A percentile compares a stretch with the other conserved stretches of the same genome.
These are phyloP conservation scores for Psittacula echo DNA, from an alignment of 2,797 vertebrate genomes.

Conservation along the genomic window DNA sequence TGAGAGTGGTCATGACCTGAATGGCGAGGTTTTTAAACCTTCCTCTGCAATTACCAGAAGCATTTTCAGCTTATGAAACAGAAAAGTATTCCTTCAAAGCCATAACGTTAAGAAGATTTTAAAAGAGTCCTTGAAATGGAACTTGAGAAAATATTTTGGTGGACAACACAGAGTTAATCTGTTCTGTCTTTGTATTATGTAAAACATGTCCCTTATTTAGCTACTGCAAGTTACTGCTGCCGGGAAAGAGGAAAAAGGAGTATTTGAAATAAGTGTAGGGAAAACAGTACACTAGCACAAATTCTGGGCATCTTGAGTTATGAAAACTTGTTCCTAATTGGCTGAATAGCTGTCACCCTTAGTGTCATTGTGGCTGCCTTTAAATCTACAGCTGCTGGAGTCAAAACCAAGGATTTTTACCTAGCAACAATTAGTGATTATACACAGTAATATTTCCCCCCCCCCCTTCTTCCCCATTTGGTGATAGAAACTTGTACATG, in stretches of 20 bases:
- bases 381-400: background rate
- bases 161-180: constrained; percentile 3
- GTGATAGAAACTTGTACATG: background rate
- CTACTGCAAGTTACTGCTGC: background rate
- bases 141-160: constrained; percentile 43
- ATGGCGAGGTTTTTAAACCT: background rate
- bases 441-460: background rate
- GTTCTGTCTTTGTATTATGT: constrained; percentile 5
- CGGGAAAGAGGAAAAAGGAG: background rate
- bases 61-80: constrained; percentile 40
- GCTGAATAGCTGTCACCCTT: background rate
- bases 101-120: background rate
- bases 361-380: background rate
- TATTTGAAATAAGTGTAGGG: background rate
- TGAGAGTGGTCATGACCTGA: background rate
- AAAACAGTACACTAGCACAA: background rate
- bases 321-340: background rate
- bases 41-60: constrained; percentile 8
- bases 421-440: background rate
- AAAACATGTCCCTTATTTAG: background rate
- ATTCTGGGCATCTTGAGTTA: background rate
- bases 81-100: constrained; percentile 41
- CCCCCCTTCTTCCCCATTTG: background rate
- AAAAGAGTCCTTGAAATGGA: constrained; percentile 7
- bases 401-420: background rate